A percentile compares a stretch with the other conserved stretches of the same genome.
These are phyloP conservation scores for Anolis carolinensis DNA, from an alignment of 2,113 vertebrate species.

Conservation along the genomic window DNA sequence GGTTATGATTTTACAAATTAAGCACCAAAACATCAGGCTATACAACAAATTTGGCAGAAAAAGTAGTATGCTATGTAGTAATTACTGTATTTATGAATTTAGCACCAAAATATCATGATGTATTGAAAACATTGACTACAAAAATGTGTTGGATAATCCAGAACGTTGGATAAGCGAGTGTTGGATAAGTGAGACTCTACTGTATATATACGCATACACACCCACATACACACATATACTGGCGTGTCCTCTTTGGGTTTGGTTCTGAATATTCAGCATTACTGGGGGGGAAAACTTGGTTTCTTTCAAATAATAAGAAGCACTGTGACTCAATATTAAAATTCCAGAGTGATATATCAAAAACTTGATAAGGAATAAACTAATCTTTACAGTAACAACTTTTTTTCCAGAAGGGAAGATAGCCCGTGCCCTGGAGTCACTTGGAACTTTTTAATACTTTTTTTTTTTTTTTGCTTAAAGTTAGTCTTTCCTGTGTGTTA, in stretches of 20 bases:
- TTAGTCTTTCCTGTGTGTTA: not conserved
- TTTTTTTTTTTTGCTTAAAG: conserved; percentile 23
- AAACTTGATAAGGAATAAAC: conserved; percentile 36
- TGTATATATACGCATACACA: too few relatives aligned
- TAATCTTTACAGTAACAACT: conserved; percentile 43
- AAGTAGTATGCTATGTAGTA: too few relatives aligned
- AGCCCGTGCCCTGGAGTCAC: conserved; percentile 21
- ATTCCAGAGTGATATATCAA: conserved; percentile 30
- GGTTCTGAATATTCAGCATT: conserved; percentile 32
- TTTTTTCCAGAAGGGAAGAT: conserved; percentile 52
- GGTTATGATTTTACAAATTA: too few relatives aligned
- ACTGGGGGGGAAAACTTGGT: conserved; percentile 23
- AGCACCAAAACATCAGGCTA: too few relatives aligned
- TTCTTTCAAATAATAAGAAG: conserved; percentile 9
- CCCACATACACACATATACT: too few relatives aligned
- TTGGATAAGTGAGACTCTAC: too few relatives aligned
- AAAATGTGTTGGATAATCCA: too few relatives aligned
- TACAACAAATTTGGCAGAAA: too few relatives aligned
- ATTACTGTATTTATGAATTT: too few relatives aligned
- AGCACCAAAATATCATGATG: too few relatives aligned
- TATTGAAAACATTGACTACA: too few relatives aligned
- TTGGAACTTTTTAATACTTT: conserved; percentile 18
- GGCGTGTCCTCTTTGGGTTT: conserved; percentile 50
- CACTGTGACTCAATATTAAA: conserved; percentile 32
- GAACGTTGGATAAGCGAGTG: too few relatives aligned